Conservation (phyloP, 2,797 vertebrate species). For the Parambassis ranga region DNA sequence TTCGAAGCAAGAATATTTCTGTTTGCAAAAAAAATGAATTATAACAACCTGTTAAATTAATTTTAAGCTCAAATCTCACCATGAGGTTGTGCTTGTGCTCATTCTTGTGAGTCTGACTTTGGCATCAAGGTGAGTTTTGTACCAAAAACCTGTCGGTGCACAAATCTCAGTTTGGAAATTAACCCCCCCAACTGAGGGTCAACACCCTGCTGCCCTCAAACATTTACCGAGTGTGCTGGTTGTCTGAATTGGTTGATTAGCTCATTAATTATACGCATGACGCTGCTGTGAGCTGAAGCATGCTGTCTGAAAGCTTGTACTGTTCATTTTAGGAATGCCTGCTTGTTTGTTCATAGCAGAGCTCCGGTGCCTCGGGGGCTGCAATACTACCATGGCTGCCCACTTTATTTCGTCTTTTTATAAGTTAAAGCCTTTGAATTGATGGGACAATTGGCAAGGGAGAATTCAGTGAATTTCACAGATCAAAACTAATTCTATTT, state of each 20-base stretch:
- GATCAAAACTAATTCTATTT: not conserved
- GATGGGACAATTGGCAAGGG: conserved; percentile 14
- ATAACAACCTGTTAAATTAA: conserved; percentile 7
- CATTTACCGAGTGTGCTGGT: conserved; percentile 4
- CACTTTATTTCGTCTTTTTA: conserved; percentile 31
- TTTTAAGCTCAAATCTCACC: conserved; percentile 16
- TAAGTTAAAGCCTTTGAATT: conserved; percentile 42
- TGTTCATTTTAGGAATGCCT: conserved; percentile 51
- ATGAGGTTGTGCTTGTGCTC: conserved; percentile 13
- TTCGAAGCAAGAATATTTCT: conserved; percentile 39
- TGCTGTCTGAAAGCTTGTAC: conserved; percentile 61
- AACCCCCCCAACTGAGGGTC: not conserved
- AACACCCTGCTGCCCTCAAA: not conserved
- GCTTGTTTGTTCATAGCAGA: conserved; percentile 47
- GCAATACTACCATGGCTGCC: conserved; percentile 9
- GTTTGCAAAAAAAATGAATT: conserved; percentile 14
- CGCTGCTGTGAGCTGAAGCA: conserved; percentile 65
- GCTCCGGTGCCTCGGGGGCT: conserved; percentile 21
- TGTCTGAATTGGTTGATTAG: conserved; percentile 10
- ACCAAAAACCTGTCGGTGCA: conserved; percentile 12
- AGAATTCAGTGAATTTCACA: conserved; percentile 24
- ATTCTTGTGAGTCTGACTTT: not conserved
- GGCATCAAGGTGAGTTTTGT: not conserved
- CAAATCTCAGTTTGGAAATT: conserved; percentile 2
- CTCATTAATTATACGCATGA: conserved; percentile 56